Evolutionary conservation across 2,113 vertebrate species (phyloP), one percentile per base, ranked within the genome.

Genomic region (Maccullochella peelii): DNA sequence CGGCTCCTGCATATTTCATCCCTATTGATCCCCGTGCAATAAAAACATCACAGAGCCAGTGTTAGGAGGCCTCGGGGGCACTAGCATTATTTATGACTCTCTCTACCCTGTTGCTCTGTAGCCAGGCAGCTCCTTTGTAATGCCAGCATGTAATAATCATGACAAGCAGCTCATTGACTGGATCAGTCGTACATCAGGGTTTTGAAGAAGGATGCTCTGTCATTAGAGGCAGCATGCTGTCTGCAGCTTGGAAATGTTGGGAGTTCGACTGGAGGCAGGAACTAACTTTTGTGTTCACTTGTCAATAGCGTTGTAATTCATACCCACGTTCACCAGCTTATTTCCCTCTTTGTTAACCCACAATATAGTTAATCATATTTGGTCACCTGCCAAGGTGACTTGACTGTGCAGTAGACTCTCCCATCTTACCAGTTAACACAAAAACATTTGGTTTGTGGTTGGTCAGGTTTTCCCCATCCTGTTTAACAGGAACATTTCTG

Each of bases 1-100:
- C 18, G 1, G n/a, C 73, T 75, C 42, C 73, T 89, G 86, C 81
- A 91, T 86, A 83, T 90, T 89, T 93, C 80, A 91, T 87, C 85
- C 68, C 63, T 61, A 92, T 92, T 82, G 92, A 93, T 93, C 83
- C 30, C 52, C 0, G 1, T 38, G 80, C 75, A 85, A 89, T 92
- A 91, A 90, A 88, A 88, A 71, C 91, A 84, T 85, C 78, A 86
- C 83, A 68, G 76, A 47, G 77, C 57, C 77, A 2, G 23, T 49
- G 68, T 83, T 68, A 0, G 54, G 11, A 44, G 38, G 77, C 82
- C 77, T 73, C 27, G 2, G 67, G 33, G 85, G 83, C 63, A 2
- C 63, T 6, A 42, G 12, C 59, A 82, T 91, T 92, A 91, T 92
- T 92, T 84, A 90, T 93, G 85, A 67, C 38, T 72, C 21, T 38